A percentile compares a stretch with the other conserved stretches of the same genome.
Evolutionary conservation across 2,113 vertebrate species (phyloP).

Genomic region (Nipponia nippon): DNA sequence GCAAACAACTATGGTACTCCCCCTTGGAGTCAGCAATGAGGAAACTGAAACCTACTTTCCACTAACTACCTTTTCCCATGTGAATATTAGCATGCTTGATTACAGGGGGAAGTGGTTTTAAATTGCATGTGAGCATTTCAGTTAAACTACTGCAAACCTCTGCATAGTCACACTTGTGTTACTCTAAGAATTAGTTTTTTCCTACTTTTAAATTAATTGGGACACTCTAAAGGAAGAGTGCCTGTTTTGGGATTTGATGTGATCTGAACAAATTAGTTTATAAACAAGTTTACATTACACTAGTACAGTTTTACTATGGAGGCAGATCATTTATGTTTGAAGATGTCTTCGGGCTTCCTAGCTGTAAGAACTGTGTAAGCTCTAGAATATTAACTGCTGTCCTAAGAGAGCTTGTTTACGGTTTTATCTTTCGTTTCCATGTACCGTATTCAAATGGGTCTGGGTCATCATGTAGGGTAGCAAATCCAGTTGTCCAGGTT

Average conservation of each 20-base stretch:
- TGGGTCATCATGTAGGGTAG: not conserved
- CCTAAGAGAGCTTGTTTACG: not conserved
- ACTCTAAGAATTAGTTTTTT: not conserved
- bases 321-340: not conserved
- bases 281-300: not conserved
- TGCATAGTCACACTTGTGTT: not conserved
- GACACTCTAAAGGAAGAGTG: not conserved
- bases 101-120: not conserved
- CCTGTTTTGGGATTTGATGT: not conserved
- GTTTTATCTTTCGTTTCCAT: not conserved
- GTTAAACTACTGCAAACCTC: not conserved
- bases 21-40: not conserved
- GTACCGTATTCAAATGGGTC: not conserved
- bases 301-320: not conserved
- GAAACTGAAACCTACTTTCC: not conserved
- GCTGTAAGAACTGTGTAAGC: not conserved
- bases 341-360: not conserved
- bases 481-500: not conserved
- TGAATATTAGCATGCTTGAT: not conserved
- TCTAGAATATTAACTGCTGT: not conserved
- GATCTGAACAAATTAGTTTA: not conserved
- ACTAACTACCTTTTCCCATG: not conserved
- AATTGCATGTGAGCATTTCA: not conserved
- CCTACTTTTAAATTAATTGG: not conserved
- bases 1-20: not conserved